A percentile compares a stretch with the other conserved stretches of the same genome.
These are phyloP conservation scores for Phengaris alcon DNA, from an alignment of 2,888 invertebrate species.

Conservation along the genomic window DNA sequence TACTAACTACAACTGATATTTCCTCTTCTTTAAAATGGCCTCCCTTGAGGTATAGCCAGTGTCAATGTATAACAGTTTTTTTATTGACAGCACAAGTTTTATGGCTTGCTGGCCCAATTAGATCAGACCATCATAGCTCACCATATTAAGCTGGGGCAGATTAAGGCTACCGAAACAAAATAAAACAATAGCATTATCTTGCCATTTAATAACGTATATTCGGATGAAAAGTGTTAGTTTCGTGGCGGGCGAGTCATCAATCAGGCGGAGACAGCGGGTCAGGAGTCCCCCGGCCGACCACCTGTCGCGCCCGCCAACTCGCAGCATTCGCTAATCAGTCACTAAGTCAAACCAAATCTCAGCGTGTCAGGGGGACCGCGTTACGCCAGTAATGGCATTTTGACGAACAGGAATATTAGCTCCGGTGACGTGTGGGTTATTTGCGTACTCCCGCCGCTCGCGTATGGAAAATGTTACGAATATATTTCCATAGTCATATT, in stretches of 20 bases:
- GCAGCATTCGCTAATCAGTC: constrained; percentile 76
- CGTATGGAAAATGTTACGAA: constrained; percentile 19
- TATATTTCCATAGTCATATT: constrained; percentile 20
- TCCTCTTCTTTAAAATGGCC: too few species aligned
- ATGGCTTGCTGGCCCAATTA: neutral
- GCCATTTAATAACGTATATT: neutral
- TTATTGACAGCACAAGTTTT: neutral
- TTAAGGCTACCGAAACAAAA: neutral
- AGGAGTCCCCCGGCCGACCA: constrained; percentile 61
- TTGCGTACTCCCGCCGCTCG: constrained; percentile 21
- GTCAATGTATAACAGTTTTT: too few species aligned
- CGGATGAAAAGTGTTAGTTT: constrained; percentile 30
- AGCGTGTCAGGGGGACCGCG: constrained; percentile 45
- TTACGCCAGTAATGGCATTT: constrained; percentile 62
- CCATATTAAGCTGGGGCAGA: neutral
- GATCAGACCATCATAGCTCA: neutral
- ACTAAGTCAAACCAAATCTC: constrained; percentile 76
- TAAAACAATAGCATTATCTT: neutral
- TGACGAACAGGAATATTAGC: constrained; percentile 64
- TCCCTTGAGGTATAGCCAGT: too few species aligned
- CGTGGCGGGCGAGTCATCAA: constrained; percentile 49
- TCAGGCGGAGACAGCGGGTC: constrained; percentile 65
- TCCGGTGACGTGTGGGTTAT: constrained; percentile 47
- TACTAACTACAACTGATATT: too few species aligned
- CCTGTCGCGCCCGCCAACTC: constrained; percentile 67